Evolutionary conservation across 2,888 invertebrate species (phyloP).

Genomic region (Amitus sp.): DNA sequence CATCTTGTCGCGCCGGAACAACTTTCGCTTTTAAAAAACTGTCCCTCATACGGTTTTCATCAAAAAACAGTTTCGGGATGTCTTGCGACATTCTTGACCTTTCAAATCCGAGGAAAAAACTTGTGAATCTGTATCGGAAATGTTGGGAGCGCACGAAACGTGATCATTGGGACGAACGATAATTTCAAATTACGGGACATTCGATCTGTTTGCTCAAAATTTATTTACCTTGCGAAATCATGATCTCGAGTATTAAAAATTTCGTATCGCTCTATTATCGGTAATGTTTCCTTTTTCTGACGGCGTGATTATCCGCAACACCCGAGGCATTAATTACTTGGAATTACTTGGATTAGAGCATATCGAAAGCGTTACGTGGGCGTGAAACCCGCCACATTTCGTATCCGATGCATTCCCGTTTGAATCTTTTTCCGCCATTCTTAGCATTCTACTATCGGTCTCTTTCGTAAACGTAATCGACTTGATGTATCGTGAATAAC

Average conservation of each 20-base stretch:
- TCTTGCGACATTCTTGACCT: too few species aligned
- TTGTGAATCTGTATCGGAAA: too few species aligned
- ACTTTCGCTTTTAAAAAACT: neutral
- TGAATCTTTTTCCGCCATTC: slow-evolving; percentile 5
- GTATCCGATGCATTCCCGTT: slow-evolving; percentile 5
- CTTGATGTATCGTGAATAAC: neutral
- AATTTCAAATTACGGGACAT: slow-evolving; percentile 11
- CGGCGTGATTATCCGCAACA: slow-evolving; percentile 13
- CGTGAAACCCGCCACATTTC: slow-evolving; percentile 16
- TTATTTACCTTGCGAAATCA: slow-evolving; percentile 22
- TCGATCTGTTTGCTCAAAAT: slow-evolving; percentile 8
- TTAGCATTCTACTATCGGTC: neutral
- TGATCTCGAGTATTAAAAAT: slow-evolving; percentile 1
- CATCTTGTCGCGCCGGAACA: neutral
- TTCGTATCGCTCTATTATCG: slow-evolving; percentile 10
- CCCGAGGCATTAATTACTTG: slow-evolving; percentile 18
- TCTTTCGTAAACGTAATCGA: slow-evolving; percentile 2
- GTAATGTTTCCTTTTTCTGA: neutral
- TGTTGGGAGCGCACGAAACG: neutral
- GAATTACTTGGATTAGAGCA: slow-evolving; percentile 14
- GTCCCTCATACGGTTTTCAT: too few species aligned
- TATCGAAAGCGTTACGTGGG: slow-evolving; percentile 30
- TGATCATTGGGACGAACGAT: neutral
- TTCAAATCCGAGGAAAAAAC: neutral
- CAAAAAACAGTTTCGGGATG: too few species aligned